Evolutionary conservation across 2,113 vertebrate genomes (phyloP).

Genomic region (Pterocles gutturalis): DNA sequence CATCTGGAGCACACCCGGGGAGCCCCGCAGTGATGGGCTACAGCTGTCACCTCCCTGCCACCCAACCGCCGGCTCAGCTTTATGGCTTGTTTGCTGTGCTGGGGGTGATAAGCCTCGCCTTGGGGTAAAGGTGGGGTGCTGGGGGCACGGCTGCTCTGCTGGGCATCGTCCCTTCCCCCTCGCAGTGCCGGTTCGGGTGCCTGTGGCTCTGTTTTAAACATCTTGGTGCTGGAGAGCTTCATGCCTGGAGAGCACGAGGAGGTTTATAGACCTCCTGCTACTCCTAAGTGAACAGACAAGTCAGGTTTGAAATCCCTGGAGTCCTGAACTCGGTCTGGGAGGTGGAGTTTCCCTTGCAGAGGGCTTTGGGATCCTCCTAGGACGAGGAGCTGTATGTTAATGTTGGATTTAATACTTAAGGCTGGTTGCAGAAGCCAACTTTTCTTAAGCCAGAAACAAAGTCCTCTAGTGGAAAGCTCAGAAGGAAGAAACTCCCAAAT

Average conservation of each 20-base stretch:
- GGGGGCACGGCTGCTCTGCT: not conserved
- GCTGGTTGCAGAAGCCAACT: not conserved
- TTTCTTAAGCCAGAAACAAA: not conserved
- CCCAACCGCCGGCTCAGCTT: not conserved
- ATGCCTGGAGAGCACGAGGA: rapidly evolving
- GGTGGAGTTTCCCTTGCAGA: not conserved
- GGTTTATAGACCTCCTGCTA: not conserved
- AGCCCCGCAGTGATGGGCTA: not conserved
- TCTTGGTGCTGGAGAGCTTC: not conserved
- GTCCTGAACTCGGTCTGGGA: not conserved
- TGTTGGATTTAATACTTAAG: not conserved
- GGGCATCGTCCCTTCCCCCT: not conserved
- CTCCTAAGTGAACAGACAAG: not conserved
- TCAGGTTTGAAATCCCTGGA: not conserved
- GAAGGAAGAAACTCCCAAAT: not conserved
- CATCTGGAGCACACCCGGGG: not conserved
- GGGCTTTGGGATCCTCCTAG: not conserved
- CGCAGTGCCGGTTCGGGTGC: not conserved
- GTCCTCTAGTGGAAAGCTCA: not conserved
- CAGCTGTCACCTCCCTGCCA: not conserved
- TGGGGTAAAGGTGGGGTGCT: not conserved
- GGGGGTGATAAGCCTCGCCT: not conserved
- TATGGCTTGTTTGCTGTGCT: not conserved
- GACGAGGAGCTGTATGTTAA: not conserved
- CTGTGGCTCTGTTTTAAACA: not conserved